Evolutionary conservation across 2,797 vertebrate genomes (phyloP).

Genomic region (Falco peregrinus): DNA sequence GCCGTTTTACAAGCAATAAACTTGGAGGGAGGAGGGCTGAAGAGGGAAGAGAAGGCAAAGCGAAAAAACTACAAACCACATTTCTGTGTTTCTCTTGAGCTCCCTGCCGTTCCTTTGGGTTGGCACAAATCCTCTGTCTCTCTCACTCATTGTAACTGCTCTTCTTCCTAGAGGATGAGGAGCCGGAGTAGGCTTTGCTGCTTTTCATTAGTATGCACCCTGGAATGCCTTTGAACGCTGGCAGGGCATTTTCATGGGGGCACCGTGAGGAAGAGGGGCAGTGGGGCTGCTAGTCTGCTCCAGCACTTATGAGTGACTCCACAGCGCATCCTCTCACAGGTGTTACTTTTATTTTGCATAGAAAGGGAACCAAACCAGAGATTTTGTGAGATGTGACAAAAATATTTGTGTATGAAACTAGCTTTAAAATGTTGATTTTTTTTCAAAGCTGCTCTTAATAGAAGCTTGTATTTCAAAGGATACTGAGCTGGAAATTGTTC

Average conservation of each 20-base stretch:
- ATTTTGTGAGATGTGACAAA: background rate
- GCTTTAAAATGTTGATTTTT: background rate
- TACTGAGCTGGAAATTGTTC: background rate
- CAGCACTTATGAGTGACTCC: background rate
- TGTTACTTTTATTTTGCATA: background rate
- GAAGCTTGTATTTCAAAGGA: background rate
- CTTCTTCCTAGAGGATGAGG: background rate
- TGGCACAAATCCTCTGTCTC: background rate
- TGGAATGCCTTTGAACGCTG: background rate
- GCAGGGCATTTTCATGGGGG: background rate
- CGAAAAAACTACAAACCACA: background rate
- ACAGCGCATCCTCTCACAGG: background rate
- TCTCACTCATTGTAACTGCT: background rate
- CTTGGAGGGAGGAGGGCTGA: background rate
- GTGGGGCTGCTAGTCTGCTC: background rate
- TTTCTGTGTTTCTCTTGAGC: background rate
- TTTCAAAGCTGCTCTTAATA: background rate
- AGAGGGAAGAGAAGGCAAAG: background rate
- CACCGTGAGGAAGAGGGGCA: background rate
- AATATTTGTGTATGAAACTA: background rate
- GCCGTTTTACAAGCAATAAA: slow-evolving; percentile 5
- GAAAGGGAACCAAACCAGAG: background rate
- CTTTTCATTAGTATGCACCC: background rate
- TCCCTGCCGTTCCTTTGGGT: background rate
- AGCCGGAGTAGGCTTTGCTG: background rate